These are phyloP conservation scores for Sminthurides aquaticus DNA, from an alignment of 2,888 invertebrate genomes.

Conservation along the genomic window DNA sequence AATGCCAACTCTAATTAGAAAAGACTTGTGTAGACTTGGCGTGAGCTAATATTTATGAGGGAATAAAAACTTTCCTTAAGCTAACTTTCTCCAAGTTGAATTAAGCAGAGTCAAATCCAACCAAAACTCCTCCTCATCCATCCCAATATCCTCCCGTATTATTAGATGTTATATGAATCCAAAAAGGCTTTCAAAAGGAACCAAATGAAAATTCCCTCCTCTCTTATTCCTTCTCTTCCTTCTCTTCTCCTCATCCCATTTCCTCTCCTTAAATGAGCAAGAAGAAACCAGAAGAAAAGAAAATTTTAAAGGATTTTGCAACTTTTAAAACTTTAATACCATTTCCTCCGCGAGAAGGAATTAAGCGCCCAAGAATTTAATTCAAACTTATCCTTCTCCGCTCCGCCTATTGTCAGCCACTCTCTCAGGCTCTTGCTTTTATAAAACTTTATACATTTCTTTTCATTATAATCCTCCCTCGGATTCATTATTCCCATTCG, in stretches of 20 bases:
- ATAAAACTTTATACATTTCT: background rate
- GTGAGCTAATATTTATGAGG: constrained; percentile 32
- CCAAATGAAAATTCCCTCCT: too few relatives aligned
- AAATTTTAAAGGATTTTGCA: constrained; percentile 3
- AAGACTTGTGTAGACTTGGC: constrained; percentile 28
- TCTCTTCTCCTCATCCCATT: constrained; percentile 6
- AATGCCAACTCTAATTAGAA: constrained; percentile 33
- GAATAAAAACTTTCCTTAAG: constrained; percentile 30
- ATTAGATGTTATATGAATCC: background rate
- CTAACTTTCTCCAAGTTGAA: too few relatives aligned
- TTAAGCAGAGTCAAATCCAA: constrained; percentile 8
- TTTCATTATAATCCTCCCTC: constrained; percentile 1
- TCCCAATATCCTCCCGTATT: constrained; percentile 3
- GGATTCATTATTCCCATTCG: too few relatives aligned
- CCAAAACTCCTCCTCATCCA: background rate
- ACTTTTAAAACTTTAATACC: constrained; percentile 10
- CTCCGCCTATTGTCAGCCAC: background rate
- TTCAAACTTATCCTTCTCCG: constrained; percentile 1
- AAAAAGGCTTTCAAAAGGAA: background rate
- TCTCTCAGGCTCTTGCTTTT: too few relatives aligned
- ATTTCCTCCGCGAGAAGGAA: background rate
- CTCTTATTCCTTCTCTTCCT: background rate
- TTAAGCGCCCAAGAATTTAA: background rate
- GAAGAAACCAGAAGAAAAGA: background rate
- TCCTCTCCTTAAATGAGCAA: background rate